Evolutionary conservation across 2,888 invertebrate species (phyloP), one percentile per base, ranked within the genome.

Genomic region (Amiota mariae): DNA sequence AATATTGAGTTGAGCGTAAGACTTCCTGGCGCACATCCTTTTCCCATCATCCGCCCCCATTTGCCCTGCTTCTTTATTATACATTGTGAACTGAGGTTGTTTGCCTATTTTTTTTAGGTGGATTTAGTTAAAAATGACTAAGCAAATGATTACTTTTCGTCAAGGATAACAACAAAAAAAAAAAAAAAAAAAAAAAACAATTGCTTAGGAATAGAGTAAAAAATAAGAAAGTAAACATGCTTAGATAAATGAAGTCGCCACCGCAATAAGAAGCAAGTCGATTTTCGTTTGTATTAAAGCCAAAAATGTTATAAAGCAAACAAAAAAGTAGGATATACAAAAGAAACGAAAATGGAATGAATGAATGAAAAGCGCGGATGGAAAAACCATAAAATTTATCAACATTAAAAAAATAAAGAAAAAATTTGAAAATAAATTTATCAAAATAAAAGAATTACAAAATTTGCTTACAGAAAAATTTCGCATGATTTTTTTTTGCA

Each of bases 1-100:
- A 83, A 83, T 81, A 83, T 83, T 85, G 85, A 49, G 74, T 74
- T 74, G 13, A 20, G 78, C 54, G 72, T 66, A 46, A 36, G 63
- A 46, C 36, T 36, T 18, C 11, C 59, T 12, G 15, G 18, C 8
- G 15, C 20, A 20, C 59, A 20, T 15, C 59, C 8, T 15, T 15
- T 9, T n/a, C 59, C 18, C 20, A 11, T 1, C 15, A 57, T 6
- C 15, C 18, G 11, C 18, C 18, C 57, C 3, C 24, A 2, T 3
- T 24, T 24, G 24, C 24, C 24, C 1, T 24, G 24, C 3, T 24
- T 24, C 24, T 24, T 24, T 3, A 24, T 24, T 24, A 24, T 24
- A 36, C 36, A 36, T 36, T 36, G 36, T 6, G 36, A 36, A 36
- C 54, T 59, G 12, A 6, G 59, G 8, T 20, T 59, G 56, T 12